phyloP scores from a whole-genome alignment of 2,888 invertebrate species.

The Drosophila macrospina region DNA sequence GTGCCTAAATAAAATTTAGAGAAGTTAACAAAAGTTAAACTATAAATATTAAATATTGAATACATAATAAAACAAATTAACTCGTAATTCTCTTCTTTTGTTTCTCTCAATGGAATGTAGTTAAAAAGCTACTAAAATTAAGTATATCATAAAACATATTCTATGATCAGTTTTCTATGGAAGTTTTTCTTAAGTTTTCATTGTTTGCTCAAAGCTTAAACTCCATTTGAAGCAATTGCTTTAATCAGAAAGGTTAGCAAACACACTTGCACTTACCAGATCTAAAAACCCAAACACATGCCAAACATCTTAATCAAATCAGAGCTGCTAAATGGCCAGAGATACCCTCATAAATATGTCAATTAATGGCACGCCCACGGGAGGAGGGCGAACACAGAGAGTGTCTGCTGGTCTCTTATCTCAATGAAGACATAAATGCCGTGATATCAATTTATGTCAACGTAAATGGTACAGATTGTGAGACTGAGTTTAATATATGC shows the following conservation, averaged over 20 bases:
- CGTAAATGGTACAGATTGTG: conserved; percentile 72
- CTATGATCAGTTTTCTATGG: background rate
- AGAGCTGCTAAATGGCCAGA: conserved; percentile 52
- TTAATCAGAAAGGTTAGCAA: conserved; percentile 15
- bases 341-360: conserved; percentile 82
- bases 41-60: too few relatives aligned
- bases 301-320: conserved; percentile 72
- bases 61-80: too few relatives aligned
- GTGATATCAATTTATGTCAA: conserved; percentile 84
- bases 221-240: conserved; percentile 3
- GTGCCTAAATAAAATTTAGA: background rate
- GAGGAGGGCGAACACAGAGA: background rate
- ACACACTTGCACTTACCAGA: conserved; percentile 2
- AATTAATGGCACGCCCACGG: conserved; percentile 69
- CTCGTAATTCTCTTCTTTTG: too few relatives aligned
- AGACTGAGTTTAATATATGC: conserved; percentile 67
- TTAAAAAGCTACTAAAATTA: background rate
- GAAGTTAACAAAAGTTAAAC: too few relatives aligned
- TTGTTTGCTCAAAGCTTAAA: background rate
- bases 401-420: conserved; percentile 61
- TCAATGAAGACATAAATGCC: conserved; percentile 80
- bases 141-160: background rate
- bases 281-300: conserved; percentile 21
- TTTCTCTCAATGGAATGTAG: background rate
- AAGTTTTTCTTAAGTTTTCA: background rate